These are phyloP conservation scores for Plutella xylostella DNA, from an alignment of 2,888 invertebrate species.

Conservation along the genomic window DNA sequence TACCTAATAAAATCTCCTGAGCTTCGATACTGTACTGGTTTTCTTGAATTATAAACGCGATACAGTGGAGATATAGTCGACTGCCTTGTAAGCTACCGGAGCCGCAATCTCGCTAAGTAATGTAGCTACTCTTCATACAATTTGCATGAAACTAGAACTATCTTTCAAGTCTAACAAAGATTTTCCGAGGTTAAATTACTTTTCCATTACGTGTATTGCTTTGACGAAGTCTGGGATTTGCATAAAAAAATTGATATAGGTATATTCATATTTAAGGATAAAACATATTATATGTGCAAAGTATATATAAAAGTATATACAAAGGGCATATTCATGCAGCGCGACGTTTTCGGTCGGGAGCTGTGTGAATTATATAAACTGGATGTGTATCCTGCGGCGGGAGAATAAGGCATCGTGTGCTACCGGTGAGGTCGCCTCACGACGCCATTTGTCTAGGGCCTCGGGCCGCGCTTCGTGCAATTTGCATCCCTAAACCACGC, in stretches of 20 bases:
- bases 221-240: too few species aligned
- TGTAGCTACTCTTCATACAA: constrained; percentile 33
- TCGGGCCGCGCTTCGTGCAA: constrained; percentile 41
- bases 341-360: constrained; percentile 23
- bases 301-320: neutral
- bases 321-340: constrained; percentile 21
- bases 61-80: constrained; percentile 12
- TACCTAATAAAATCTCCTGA: constrained; percentile 36
- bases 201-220: too few species aligned
- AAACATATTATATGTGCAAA: neutral
- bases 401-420: constrained; percentile 34
- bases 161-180: too few species aligned
- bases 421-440: constrained; percentile 63
- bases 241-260: too few species aligned
- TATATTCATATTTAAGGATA: too few species aligned
- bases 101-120: constrained; percentile 27
- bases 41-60: constrained; percentile 33
- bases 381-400: neutral
- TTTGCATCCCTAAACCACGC: constrained; percentile 59
- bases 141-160: constrained; percentile 24
- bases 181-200: too few species aligned
- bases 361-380: constrained; percentile 30
- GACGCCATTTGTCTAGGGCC: constrained; percentile 59
- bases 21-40: constrained; percentile 17
- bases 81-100: constrained; percentile 17